These are phyloP conservation scores for Uria lomvia DNA, from an alignment of 2,113 vertebrate genomes.

Conservation along the genomic window DNA sequence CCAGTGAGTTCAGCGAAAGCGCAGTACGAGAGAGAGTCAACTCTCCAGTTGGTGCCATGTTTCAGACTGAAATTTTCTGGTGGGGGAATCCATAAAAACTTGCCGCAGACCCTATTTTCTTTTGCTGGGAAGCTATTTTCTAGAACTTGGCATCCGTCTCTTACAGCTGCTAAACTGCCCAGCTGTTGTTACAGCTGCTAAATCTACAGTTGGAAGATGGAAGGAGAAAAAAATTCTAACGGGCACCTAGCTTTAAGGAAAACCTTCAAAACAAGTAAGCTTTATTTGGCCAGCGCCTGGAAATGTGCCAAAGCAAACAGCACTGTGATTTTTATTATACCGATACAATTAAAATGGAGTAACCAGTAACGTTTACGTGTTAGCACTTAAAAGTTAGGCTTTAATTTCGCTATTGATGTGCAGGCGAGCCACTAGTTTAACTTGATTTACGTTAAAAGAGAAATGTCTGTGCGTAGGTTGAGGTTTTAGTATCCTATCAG, in stretches of 20 bases:
- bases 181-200: slow-evolving; percentile 45
- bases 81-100: not conserved
- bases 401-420: not conserved
- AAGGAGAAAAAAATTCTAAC: not conserved
- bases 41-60: not conserved
- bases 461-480: not conserved
- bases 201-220: not conserved
- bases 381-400: not conserved
- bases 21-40: not conserved
- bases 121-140: not conserved
- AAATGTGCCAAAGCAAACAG: not conserved
- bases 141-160: not conserved
- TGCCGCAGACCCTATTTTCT: not conserved
- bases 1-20: not conserved
- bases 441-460: not conserved
- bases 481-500: not conserved
- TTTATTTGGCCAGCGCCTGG: not conserved
- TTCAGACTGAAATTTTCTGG: not conserved
- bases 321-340: slow-evolving; percentile 8
- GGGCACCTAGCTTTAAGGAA: not conserved
- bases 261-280: not conserved
- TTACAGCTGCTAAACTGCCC: not conserved
- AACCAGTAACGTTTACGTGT: not conserved
- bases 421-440: not conserved
- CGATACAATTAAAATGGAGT: not conserved